Evolutionary conservation across 2,797 vertebrate species (phyloP).

Genomic region (Meriones psammophilus): DNA sequence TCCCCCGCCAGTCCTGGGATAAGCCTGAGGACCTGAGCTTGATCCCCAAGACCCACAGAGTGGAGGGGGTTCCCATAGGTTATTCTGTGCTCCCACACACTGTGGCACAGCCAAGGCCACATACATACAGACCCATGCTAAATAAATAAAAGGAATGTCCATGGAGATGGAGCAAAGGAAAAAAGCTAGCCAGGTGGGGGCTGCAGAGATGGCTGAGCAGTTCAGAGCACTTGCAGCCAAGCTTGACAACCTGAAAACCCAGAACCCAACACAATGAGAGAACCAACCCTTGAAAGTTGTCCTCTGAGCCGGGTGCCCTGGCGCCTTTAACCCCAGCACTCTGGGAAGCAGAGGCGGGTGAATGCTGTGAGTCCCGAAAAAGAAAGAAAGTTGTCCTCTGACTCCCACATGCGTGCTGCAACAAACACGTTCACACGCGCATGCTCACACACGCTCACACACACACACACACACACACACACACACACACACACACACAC

Average conservation of each 20-base stretch:
- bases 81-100: too few species aligned
- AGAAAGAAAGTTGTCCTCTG: neutral
- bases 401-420: neutral
- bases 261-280: neutral
- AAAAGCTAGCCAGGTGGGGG: too few species aligned
- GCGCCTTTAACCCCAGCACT: too few species aligned
- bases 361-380: too few species aligned
- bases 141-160: neutral
- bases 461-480: too few species aligned
- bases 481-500: too few species aligned
- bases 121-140: neutral
- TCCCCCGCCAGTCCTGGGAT: rapidly evolving
- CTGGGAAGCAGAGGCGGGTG: too few species aligned
- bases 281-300: neutral
- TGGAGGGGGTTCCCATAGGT: too few species aligned
- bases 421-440: neutral
- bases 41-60: neutral
- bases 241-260: neutral
- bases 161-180: neutral
- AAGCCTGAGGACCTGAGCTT: neutral
- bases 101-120: too few species aligned
- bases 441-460: neutral
- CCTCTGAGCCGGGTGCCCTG: neutral
- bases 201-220: neutral
- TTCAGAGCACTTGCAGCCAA: neutral